A percentile compares a stretch with the other conserved stretches of the same genome.
Conservation (phyloP, 2,113 vertebrate genomes). For the Callaeas wilsoni region DNA sequence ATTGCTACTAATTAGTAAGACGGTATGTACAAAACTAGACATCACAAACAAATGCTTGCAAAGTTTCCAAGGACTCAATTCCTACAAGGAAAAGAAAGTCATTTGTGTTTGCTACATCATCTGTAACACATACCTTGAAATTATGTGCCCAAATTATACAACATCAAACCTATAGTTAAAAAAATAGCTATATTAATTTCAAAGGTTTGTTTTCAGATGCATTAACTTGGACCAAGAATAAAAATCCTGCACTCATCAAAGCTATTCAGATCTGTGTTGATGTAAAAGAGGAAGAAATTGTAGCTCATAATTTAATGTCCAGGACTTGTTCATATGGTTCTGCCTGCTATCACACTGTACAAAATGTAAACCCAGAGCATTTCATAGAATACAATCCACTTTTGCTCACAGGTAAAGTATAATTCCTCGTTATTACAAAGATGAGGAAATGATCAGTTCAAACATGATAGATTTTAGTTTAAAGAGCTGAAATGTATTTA, state of each 20-base stretch:
- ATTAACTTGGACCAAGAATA: not conserved
- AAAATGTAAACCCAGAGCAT: not conserved
- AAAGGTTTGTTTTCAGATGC: not conserved
- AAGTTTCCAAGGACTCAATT: not conserved
- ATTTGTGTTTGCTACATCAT: not conserved
- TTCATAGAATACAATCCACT: not conserved
- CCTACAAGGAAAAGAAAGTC: not conserved
- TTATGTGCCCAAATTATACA: not conserved
- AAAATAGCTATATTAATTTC: not conserved
- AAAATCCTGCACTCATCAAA: not conserved
- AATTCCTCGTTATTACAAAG: conserved; percentile 40
- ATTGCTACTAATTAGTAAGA: not conserved
- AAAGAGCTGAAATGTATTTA: conserved; percentile 60
- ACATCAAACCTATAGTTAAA: not conserved
- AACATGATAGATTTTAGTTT: conserved; percentile 49
- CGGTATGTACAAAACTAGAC: not conserved
- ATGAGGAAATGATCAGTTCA: conserved; percentile 3
- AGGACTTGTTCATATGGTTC: not conserved
- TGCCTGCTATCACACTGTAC: not conserved
- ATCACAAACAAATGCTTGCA: not conserved
- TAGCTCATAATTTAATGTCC: not conserved
- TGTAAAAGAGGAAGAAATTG: not conserved
- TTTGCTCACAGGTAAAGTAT: conserved; percentile 5
- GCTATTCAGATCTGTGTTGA: not conserved
- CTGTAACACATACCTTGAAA: not conserved